Percentiles rank a stretch among this genome's conserved stretches.
Evolutionary conservation across 1,140 invertebrate genomes (phyloP).

Genomic region (Cheumatopsyche charites): DNA sequence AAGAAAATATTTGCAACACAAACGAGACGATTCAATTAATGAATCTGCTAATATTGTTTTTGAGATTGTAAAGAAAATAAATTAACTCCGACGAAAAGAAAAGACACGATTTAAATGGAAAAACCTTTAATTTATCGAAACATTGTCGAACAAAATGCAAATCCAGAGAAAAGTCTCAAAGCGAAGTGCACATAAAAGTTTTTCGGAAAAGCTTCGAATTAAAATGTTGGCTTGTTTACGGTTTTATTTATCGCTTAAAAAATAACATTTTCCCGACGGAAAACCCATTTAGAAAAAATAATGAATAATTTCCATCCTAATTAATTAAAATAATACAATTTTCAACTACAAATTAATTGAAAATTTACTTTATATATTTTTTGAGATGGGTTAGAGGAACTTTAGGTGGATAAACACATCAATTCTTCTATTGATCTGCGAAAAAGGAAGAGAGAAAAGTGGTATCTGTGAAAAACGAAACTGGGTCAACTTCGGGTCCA

Average conservation of each 20-base stretch:
- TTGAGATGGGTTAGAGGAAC: no score
- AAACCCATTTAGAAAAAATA: not conserved
- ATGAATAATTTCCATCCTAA: not conserved
- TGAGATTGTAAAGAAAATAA: no score
- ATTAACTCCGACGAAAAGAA: no score
- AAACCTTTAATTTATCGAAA: not conserved
- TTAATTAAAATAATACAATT: no score
- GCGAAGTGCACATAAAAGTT: not conserved
- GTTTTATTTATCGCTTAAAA: not conserved
- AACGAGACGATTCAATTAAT: no score
- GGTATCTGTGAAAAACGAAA: conserved; percentile 9
- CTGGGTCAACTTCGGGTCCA: conserved; percentile 14
- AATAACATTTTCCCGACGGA: not conserved
- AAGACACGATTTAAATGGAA: no score
- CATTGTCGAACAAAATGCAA: not conserved
- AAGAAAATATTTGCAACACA: no score
- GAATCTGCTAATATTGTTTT: no score
- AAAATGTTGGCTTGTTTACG: not conserved
- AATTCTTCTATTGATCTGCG: conserved; percentile 44
- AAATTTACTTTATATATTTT: no score
- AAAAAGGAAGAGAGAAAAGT: conserved; percentile 26
- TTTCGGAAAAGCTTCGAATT: not conserved
- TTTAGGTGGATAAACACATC: conserved; percentile 38
- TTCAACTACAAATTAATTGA: no score
- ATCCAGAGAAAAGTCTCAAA: not conserved